phyloP scores from a whole-genome alignment of 2,888 invertebrate species.

The Oxytorus armatus region DNA sequence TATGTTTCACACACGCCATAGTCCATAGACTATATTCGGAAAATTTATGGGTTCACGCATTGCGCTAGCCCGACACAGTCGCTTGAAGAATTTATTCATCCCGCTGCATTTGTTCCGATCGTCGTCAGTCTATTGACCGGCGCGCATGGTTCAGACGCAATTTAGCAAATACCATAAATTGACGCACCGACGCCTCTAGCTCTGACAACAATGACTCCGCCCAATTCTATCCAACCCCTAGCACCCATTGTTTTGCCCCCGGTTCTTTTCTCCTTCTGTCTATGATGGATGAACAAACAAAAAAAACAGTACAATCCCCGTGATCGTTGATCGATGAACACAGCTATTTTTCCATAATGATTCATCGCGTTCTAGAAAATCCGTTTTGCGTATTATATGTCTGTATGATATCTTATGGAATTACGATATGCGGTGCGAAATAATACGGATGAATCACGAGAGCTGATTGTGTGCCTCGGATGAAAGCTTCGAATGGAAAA shows the following conservation, averaged over 20 bases:
- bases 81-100: slow-evolving; percentile 60
- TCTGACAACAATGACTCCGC: neutral
- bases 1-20: slow-evolving; percentile 39
- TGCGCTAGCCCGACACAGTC: slow-evolving; percentile 11
- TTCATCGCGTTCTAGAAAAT: no score
- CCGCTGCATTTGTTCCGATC: slow-evolving; percentile 54
- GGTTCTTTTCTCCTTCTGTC: neutral
- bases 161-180: slow-evolving; percentile 40
- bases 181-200: neutral
- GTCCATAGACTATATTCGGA: slow-evolving; percentile 24
- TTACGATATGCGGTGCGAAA: neutral
- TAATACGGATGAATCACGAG: neutral
- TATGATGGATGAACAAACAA: neutral
- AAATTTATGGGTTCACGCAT: slow-evolving; percentile 53
- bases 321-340: no score
- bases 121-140: slow-evolving; percentile 55
- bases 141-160: slow-evolving; percentile 40
- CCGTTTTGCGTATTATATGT: neutral
- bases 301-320: neutral
- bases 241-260: neutral
- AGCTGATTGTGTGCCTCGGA: neutral
- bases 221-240: neutral
- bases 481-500: neutral
- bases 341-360: no score
- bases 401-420: neutral